Conservation (phyloP, 2,888 invertebrate species). For the Nasonovia ribisnigri region DNA sequence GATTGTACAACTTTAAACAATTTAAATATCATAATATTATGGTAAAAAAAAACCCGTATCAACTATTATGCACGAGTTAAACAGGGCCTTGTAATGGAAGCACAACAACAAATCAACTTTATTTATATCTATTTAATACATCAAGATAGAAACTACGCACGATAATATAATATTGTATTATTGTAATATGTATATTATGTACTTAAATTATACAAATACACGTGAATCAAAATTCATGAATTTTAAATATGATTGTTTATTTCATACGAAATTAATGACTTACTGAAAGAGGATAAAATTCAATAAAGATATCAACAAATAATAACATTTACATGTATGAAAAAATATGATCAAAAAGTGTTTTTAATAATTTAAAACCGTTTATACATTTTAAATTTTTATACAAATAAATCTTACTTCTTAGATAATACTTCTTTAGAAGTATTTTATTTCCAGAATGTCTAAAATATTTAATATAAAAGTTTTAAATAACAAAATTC, state of each 20-base stretch:
- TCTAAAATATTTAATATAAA: not conserved
- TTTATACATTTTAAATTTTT: not conserved
- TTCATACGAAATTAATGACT: not conserved
- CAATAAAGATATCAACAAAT: not conserved
- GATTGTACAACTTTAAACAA: not conserved
- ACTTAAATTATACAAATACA: not conserved
- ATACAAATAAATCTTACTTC: not conserved
- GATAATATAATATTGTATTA: not conserved
- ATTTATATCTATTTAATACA: not conserved
- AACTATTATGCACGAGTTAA: not conserved
- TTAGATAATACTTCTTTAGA: too few species aligned
- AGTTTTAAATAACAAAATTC: not conserved
- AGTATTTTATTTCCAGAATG: not conserved
- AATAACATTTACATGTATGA: not conserved
- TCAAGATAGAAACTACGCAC: not conserved
- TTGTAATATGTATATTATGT: not conserved
- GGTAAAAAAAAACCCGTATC: not conserved
- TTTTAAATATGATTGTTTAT: not conserved
- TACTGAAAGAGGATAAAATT: not conserved
- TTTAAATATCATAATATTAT: not conserved
- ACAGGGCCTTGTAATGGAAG: not conserved
- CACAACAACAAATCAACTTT: not conserved
- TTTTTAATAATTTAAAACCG: not conserved
- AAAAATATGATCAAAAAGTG: not conserved
- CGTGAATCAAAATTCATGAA: not conserved